Percentiles rank a stretch among this genome's conserved stretches.
These are phyloP conservation scores for Macropus fuliginosus DNA, from an alignment of 2,797 vertebrate species.

Conservation along the genomic window DNA sequence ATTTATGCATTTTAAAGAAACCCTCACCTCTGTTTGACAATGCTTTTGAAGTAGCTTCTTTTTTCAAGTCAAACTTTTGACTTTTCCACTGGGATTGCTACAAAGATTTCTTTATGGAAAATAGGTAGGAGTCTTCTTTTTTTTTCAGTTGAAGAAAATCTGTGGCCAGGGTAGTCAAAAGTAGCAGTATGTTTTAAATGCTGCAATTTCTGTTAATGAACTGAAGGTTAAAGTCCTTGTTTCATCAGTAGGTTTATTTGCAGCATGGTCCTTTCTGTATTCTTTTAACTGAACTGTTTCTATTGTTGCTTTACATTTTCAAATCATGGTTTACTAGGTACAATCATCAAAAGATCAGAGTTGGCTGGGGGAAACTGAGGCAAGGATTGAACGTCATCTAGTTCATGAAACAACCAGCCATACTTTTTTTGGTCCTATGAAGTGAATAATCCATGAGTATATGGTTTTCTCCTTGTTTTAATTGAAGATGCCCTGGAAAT, in stretches of 20 bases:
- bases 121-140: constrained; percentile 61
- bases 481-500: constrained; percentile 31
- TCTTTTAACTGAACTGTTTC: background rate
- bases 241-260: background rate
- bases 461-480: constrained; percentile 49
- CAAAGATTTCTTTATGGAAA: constrained; percentile 84
- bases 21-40: constrained; percentile 83
- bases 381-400: background rate
- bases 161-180: constrained; percentile 71
- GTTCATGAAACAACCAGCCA: background rate
- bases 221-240: background rate
- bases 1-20: constrained; percentile 81
- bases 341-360: background rate
- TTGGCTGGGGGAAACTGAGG: constrained; percentile 57
- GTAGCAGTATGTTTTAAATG: background rate
- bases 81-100: constrained; percentile 84
- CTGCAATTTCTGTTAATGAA: constrained; percentile 43
- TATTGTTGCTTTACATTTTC: fast-evolving
- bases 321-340: background rate
- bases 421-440: background rate
- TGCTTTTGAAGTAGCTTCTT: constrained; percentile 86
- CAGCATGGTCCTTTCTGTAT: background rate
- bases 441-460: constrained; percentile 15
- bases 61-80: constrained; percentile 86
- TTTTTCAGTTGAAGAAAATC: constrained; percentile 67